Conservation (phyloP, 1,140 invertebrate species). For the Cherax quadricarinatus region DNA sequence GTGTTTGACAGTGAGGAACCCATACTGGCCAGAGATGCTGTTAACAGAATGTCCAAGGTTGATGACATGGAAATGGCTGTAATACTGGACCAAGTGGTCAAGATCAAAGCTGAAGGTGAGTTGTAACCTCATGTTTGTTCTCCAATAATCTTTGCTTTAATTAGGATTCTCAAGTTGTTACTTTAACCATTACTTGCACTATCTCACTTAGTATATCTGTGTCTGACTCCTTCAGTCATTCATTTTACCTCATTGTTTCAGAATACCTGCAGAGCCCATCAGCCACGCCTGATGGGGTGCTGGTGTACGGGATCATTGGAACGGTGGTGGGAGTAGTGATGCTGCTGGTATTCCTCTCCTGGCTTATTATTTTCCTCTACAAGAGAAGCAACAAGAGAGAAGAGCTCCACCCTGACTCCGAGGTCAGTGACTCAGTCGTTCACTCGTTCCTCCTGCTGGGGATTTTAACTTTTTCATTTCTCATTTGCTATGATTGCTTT, state of each 20-base stretch:
- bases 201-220: no score
- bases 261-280: conserved; percentile 37
- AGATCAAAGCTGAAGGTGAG: conserved; percentile 61
- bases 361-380: conserved; percentile 30
- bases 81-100: conserved; percentile 49
- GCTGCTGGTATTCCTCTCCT: conserved; percentile 50
- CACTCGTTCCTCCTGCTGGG: no score
- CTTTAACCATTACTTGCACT: no score
- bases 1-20: conserved; percentile 53
- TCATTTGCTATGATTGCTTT: no score
- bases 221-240: background rate
- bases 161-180: no score
- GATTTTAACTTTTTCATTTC: no score
- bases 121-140: background rate
- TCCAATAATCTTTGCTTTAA: no score
- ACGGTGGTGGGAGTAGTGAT: conserved; percentile 45
- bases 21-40: conserved; percentile 51
- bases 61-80: conserved; percentile 52
- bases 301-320: conserved; percentile 51
- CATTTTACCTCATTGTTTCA: background rate
- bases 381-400: conserved; percentile 5
- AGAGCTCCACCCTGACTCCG: conserved; percentile 40
- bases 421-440: background rate
- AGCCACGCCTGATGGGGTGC: background rate
- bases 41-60: conserved; percentile 26